Conservation (phyloP, 2,888 invertebrate genomes). For the Catonia carolina region DNA sequence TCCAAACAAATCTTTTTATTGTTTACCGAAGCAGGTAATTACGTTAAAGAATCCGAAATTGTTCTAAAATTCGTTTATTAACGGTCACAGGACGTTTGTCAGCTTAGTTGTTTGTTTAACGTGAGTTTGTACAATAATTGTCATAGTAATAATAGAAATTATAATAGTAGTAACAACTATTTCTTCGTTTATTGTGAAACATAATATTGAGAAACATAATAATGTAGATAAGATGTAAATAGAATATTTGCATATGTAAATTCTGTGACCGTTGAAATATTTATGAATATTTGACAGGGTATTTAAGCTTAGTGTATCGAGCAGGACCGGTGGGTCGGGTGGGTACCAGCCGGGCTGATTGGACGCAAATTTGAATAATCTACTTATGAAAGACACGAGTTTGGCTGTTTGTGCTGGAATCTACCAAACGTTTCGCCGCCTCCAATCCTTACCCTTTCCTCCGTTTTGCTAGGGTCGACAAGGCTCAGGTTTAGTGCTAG, state of each 20-base stretch:
- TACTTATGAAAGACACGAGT: conserved; percentile 6
- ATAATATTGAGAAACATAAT: background rate
- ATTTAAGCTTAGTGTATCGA: conserved; percentile 9
- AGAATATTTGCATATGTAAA: conserved; percentile 12
- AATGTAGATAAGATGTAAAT: conserved; percentile 14
- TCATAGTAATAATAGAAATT: no score
- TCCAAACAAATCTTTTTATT: no score
- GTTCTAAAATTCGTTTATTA: no score
- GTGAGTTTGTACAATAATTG: no score
- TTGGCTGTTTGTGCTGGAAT: background rate
- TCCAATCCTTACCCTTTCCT: background rate
- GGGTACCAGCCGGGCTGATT: conserved; percentile 3
- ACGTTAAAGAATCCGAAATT: no score
- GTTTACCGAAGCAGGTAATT: no score
- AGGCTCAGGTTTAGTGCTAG: no score
- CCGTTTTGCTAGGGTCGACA: no score
- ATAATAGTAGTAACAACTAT: no score
- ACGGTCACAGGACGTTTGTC: no score
- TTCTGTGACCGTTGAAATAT: conserved; percentile 11
- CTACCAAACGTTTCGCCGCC: background rate
- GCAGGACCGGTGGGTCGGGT: background rate
- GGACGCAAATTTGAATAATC: conserved; percentile 12
- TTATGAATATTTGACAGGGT: conserved; percentile 15
- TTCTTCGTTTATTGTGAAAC: no score
- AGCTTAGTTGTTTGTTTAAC: no score